A percentile compares a stretch with the other conserved stretches of the same genome.
Evolutionary conservation across 2,888 invertebrate genomes (phyloP).

Genomic region (Plebejus melissa): DNA sequence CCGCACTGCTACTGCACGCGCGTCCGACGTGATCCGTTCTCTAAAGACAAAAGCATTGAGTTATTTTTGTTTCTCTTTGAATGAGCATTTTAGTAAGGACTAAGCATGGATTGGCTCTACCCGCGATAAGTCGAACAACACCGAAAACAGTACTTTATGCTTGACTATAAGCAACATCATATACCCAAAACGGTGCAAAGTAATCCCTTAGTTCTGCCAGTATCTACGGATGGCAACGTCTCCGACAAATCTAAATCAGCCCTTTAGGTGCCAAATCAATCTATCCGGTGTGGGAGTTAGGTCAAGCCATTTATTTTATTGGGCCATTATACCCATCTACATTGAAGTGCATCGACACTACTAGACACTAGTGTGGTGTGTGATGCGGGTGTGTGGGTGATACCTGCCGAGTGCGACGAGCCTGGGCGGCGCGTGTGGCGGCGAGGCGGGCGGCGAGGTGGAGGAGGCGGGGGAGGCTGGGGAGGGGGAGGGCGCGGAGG

Average conservation of each 20-base stretch:
- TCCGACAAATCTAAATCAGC: too few relatives aligned
- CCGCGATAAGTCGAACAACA: background rate
- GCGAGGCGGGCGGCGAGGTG: slow-evolving; percentile 59
- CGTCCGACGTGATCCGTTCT: slow-evolving; percentile 72
- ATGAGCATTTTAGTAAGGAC: background rate
- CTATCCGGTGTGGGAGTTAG: too few relatives aligned
- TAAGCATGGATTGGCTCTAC: background rate
- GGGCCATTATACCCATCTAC: too few relatives aligned
- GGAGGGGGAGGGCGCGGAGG: slow-evolving; percentile 54
- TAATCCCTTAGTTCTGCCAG: too few relatives aligned
- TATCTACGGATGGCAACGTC: too few relatives aligned
- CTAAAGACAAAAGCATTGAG: slow-evolving; percentile 60
- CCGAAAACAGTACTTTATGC: background rate
- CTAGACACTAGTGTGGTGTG: background rate
- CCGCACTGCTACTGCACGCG: slow-evolving; percentile 60
- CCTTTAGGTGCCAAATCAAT: too few relatives aligned
- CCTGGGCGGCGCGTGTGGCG: slow-evolving; percentile 60
- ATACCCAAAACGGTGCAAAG: too few relatives aligned
- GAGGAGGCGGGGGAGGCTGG: slow-evolving; percentile 43
- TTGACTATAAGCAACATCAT: too few relatives aligned
- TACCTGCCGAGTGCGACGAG: slow-evolving; percentile 46
- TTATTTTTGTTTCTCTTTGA: background rate
- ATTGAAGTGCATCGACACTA: too few relatives aligned
- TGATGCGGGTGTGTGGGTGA: slow-evolving; percentile 2
- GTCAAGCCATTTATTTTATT: too few relatives aligned